Conservation (phyloP, 2,888 invertebrate genomes). For the Caenorhabditis panamensis region DNA sequence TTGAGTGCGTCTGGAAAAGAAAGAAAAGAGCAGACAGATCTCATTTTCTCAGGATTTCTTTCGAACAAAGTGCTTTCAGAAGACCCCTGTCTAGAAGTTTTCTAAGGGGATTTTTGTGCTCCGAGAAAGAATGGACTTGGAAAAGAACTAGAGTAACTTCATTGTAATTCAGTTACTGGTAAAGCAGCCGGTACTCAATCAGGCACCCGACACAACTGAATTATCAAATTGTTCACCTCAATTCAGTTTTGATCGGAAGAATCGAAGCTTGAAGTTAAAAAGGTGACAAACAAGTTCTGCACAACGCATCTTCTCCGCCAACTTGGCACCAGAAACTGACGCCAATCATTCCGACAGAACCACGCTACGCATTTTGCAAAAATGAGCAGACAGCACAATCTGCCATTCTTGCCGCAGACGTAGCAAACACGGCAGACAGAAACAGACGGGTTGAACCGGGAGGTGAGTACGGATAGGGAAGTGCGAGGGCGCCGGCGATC, state of each 20-base stretch:
- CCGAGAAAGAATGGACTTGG: too few relatives aligned
- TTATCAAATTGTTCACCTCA: too few relatives aligned
- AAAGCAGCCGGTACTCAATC: too few relatives aligned
- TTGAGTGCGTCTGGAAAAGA: background rate
- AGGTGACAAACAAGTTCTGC: background rate
- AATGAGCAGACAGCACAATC: background rate
- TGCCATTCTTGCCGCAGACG: background rate
- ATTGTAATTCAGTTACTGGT: too few relatives aligned
- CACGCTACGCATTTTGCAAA: background rate
- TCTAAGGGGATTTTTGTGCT: background rate
- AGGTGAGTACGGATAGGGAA: background rate
- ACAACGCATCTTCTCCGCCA: background rate
- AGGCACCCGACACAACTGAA: too few relatives aligned
- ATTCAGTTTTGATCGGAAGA: too few relatives aligned
- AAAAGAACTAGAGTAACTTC: too few relatives aligned
- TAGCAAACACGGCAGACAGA: background rate
- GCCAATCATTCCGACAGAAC: background rate
- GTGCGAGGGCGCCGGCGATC: background rate
- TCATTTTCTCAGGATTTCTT: conserved; percentile 1
- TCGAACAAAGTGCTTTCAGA: too few relatives aligned
- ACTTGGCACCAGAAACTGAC: background rate
- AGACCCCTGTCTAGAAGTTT: background rate
- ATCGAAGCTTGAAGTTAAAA: too few relatives aligned
- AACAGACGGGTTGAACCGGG: conserved; percentile 4
- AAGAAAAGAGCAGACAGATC: background rate